A percentile compares a stretch with the other conserved stretches of the same genome.
Evolutionary conservation across 2,113 vertebrate species (phyloP).

Genomic region (Eublepharis macularius): DNA sequence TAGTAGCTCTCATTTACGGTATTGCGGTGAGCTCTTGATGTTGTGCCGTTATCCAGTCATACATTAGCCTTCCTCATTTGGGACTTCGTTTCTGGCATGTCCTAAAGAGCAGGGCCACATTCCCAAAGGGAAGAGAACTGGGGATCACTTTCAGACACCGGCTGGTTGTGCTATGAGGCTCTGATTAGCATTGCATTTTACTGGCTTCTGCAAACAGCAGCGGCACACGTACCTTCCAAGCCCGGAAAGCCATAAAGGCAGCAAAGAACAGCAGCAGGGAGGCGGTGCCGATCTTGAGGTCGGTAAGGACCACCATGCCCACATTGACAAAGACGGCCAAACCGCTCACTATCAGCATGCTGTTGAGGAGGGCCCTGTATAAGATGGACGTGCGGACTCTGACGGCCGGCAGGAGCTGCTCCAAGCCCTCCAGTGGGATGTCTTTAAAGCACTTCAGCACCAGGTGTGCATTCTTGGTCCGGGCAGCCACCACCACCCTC

Average conservation of each 20-base stretch:
- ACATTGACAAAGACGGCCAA: slow-evolving; percentile 71
- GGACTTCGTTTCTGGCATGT: too few species aligned
- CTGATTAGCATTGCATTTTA: not conserved
- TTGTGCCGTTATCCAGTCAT: too few species aligned
- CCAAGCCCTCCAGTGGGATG: slow-evolving; percentile 70
- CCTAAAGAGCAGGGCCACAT: not conserved
- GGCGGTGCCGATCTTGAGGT: slow-evolving; percentile 71
- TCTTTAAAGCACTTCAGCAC: slow-evolving; percentile 77
- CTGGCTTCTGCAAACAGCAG: not conserved
- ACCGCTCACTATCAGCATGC: slow-evolving; percentile 60
- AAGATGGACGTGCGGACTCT: slow-evolving; percentile 65
- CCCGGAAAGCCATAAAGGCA: slow-evolving; percentile 64
- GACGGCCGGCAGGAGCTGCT: slow-evolving; percentile 69
- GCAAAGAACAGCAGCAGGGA: slow-evolving; percentile 68
- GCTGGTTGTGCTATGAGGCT: not conserved
- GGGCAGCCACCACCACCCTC: slow-evolving; percentile 67
- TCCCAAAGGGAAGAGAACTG: too few species aligned
- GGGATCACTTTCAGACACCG: not conserved
- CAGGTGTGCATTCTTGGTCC: slow-evolving; percentile 55
- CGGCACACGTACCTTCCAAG: slow-evolving; percentile 58
- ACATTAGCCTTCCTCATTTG: too few species aligned
- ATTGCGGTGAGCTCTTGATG: too few species aligned
- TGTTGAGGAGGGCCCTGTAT: slow-evolving; percentile 65
- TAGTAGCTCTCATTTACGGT: too few species aligned
- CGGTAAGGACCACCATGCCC: slow-evolving; percentile 70